These are phyloP conservation scores for Rugalucina vietnamica DNA, from an alignment of 2,888 invertebrate species.

Conservation along the genomic window DNA sequence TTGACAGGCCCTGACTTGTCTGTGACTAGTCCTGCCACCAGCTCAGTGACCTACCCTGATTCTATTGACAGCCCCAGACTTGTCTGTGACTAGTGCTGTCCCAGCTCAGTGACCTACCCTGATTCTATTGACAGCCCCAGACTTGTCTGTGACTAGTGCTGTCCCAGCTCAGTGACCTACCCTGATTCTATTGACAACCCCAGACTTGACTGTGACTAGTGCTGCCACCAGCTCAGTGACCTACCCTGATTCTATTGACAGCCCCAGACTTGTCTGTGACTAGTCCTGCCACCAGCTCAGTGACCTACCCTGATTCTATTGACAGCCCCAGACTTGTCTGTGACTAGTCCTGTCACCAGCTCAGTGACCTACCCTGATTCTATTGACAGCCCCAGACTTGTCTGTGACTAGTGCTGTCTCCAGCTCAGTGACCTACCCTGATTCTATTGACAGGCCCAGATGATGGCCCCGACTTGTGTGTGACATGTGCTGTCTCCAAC, in stretches of 20 bases:
- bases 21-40: no score
- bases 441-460: slow-evolving; percentile 96
- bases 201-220: slow-evolving; percentile 86
- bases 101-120: no score
- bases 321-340: slow-evolving; percentile 90
- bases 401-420: slow-evolving; percentile 84
- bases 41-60: no score
- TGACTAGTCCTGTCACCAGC: slow-evolving; percentile 86
- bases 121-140: no score
- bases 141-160: no score
- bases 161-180: no score
- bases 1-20: no score
- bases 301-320: slow-evolving; percentile 95
- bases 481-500: slow-evolving; percentile 86
- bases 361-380: slow-evolving; percentile 88
- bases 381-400: slow-evolving; percentile 93
- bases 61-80: no score
- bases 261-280: not conserved
- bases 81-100: no score
- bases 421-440: slow-evolving; percentile 90
- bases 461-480: slow-evolving; percentile 90
- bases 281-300: no score
- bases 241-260: slow-evolving; percentile 85
- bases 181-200: slow-evolving; percentile 89
- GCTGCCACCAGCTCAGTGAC: slow-evolving; percentile 90